Base-by-base conservation (phyloP, 2,113 vertebrate species). In the Albula goreensis region DNA sequence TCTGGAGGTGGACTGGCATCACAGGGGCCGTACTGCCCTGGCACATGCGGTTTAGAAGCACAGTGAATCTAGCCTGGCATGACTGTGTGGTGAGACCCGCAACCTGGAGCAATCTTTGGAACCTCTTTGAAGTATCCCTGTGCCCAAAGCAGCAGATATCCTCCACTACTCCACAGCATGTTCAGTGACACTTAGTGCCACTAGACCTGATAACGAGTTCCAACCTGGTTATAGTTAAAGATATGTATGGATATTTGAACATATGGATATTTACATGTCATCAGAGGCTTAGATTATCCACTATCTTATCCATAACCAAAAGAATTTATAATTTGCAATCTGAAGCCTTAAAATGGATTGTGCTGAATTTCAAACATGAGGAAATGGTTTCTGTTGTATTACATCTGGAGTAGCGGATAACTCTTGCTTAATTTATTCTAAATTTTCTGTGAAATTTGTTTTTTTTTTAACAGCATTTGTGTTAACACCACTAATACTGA, bases 61-160 rank as follows among this genome's bases (percentile, higher is more conserved):
- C 80, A 70, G 63, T 86, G 60, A 81, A 81, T 86, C 57, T 41
- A 70, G 60, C 57, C 57, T 53, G n/a, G 60, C 78, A 85, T 85
- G 66, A 53, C 66, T 52, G 66, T 85, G 25, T 78, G 11, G 25
- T 70, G 63, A 53, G n/a, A 22, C 19, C 15, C 53, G 50, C 19
- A 52, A 25, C 49, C 50, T n/a, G 49, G 50, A 81, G 49, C 5
- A 22, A 22, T 31, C 25, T 2, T 2, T 10, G 25, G n/a, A 74
- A 74, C n/a, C 70, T 74, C 70, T 31, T 2, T 53, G n/a, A 60
- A n/a, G 10, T 11, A 31, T 48, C 15, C 31, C 0, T 66, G 53
- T 81, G 57, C 52, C 31, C 31, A 9, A 74, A 82, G 51, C 41
- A 80, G n/a, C 48, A 31, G 80, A 80, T 70, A 13, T 49, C 57